Conservation (phyloP, 2,797 vertebrate genomes). For the Pampus argenteus region DNA sequence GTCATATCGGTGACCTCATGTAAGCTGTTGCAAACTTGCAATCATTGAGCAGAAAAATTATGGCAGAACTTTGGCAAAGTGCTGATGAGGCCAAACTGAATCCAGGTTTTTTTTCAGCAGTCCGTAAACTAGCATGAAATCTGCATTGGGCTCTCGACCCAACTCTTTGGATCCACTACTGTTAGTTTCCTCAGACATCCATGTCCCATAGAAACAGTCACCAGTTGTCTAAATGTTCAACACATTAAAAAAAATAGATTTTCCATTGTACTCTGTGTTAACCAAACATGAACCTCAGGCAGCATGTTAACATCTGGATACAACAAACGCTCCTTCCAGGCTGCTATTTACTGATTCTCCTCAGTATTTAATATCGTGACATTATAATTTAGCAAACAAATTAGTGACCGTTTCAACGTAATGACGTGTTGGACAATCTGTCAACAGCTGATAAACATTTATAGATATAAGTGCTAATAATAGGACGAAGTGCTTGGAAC, state of each 20-base stretch:
- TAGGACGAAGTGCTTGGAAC: neutral
- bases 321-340: constrained; percentile 1
- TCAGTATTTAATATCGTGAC: constrained; percentile 27
- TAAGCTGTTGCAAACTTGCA: constrained; percentile 49
- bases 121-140: constrained; percentile 57
- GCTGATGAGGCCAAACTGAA: constrained; percentile 46
- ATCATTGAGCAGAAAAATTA: constrained; percentile 39
- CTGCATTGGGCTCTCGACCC: constrained; percentile 47
- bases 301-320: constrained; percentile 12
- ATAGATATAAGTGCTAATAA: neutral
- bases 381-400: constrained; percentile 39
- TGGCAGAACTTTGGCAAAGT: constrained; percentile 46
- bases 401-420: constrained; percentile 34
- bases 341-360: constrained; percentile 12
- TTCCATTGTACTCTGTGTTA: neutral
- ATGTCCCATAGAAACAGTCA: neutral
- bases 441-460: constrained; percentile 6
- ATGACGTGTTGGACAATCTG: neutral
- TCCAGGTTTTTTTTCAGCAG: constrained; percentile 49
- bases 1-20: constrained; percentile 41
- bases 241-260: neutral
- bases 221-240: constrained; percentile 5
- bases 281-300: neutral
- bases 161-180: constrained; percentile 49
- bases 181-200: constrained; percentile 40